phyloP scores from a whole-genome alignment of 2,888 invertebrate species.

The Lysandra bellargus region DNA sequence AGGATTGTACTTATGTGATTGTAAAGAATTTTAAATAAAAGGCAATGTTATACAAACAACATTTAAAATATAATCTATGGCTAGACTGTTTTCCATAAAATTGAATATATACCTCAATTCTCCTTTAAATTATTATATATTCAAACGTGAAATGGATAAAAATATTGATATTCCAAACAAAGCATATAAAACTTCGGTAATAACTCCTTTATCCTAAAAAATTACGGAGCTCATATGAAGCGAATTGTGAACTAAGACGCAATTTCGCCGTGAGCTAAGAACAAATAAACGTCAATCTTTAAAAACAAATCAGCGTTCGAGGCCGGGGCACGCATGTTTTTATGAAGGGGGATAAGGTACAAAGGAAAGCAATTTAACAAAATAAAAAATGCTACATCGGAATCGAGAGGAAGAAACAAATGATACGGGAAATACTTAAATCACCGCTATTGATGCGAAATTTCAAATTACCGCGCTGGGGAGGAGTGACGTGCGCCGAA shows the following conservation, averaged over 20 bases:
- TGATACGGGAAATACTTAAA: slow-evolving; percentile 78
- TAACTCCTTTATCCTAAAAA: slow-evolving; percentile 6
- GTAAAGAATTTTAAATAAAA: no score
- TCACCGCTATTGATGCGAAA: slow-evolving; percentile 72
- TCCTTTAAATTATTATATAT: no score
- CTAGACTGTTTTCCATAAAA: no score
- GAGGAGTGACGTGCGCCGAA: slow-evolving; percentile 48
- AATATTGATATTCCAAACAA: not conserved
- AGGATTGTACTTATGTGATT: no score
- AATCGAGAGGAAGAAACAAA: slow-evolving; percentile 68
- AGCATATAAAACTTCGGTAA: not conserved
- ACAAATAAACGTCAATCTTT: slow-evolving; percentile 74
- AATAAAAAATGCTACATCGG: slow-evolving; percentile 74
- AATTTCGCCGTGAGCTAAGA: slow-evolving; percentile 69
- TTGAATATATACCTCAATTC: no score
- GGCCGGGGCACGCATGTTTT: slow-evolving; percentile 62
- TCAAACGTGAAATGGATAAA: no score
- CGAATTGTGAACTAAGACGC: slow-evolving; percentile 43
- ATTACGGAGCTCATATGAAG: slow-evolving; percentile 26
- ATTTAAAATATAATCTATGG: no score
- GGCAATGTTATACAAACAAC: no score
- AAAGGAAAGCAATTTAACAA: slow-evolving; percentile 78
- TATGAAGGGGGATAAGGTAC: slow-evolving; percentile 65
- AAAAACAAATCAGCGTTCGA: slow-evolving; percentile 74
- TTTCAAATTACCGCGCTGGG: slow-evolving; percentile 53